These are phyloP conservation scores for Drosophila arizonae DNA, from an alignment of 1,140 invertebrate genomes.

Conservation along the genomic window DNA sequence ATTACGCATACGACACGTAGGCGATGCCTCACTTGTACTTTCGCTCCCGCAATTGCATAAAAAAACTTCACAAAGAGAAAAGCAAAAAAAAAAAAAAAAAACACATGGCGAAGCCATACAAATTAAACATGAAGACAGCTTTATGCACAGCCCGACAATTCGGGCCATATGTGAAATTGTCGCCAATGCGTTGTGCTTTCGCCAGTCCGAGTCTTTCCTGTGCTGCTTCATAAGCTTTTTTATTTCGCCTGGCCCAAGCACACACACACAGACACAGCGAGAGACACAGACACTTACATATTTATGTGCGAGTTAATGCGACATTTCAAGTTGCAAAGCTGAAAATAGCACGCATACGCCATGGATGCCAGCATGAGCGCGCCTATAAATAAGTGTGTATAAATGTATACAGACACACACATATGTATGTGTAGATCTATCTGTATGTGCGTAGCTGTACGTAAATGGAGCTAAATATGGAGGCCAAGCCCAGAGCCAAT, in stretches of 20 bases:
- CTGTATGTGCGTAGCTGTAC: constrained; percentile 7
- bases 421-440: not conserved
- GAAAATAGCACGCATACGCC: constrained; percentile 81
- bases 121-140: constrained; percentile 22
- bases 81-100: not conserved
- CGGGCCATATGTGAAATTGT: constrained; percentile 27
- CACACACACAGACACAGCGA: constrained; percentile 27
- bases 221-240: constrained; percentile 37
- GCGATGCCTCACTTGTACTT: constrained; percentile 1
- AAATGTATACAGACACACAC: constrained; percentile 17
- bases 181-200: constrained; percentile 15
- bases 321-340: constrained; percentile 55
- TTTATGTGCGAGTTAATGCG: constrained; percentile 60
- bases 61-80: constrained; percentile 11
- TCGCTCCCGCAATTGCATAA: constrained; percentile 14
- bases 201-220: constrained; percentile 25
- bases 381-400: constrained; percentile 40
- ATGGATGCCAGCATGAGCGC: constrained; percentile 58
- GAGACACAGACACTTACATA: too few species aligned
- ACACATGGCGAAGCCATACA: constrained; percentile 34
- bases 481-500: constrained; percentile 34
- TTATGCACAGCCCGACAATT: constrained; percentile 12
- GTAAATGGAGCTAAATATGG: constrained; percentile 44
- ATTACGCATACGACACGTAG: constrained; percentile 43
- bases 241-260: constrained; percentile 46